Conservation (phyloP, 2,113 vertebrate genomes). For the Rhabdomys dilectus region DNA sequence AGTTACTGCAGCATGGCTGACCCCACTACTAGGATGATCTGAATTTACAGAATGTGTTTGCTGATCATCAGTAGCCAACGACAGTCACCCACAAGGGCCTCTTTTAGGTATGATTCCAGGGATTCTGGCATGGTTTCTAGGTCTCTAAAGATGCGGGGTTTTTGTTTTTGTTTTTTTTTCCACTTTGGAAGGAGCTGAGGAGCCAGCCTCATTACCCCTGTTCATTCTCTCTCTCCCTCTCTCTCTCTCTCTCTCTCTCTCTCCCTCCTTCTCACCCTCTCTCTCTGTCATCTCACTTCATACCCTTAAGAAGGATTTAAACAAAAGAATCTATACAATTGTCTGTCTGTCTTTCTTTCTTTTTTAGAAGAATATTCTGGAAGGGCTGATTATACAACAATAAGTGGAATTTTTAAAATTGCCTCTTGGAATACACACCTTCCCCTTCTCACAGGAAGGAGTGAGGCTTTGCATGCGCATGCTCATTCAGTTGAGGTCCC, state of each 20-base stretch:
- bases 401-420: slow-evolving; percentile 35
- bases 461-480: background rate
- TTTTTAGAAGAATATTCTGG: background rate
- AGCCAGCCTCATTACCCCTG: slow-evolving; percentile 61
- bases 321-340: background rate
- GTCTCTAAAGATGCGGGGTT: background rate
- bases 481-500: background rate
- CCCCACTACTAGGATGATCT: slow-evolving; percentile 14
- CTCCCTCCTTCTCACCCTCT: background rate
- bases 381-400: slow-evolving; percentile 42
- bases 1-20: background rate
- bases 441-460: background rate
- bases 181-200: slow-evolving; percentile 36
- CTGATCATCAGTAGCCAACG: slow-evolving; percentile 50
- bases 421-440: background rate
- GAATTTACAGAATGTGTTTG: slow-evolving; percentile 33
- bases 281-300: background rate
- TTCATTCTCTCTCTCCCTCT: background rate
- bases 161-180: background rate
- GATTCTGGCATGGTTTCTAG: background rate
- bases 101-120: background rate
- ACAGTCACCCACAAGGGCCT: background rate
- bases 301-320: background rate
- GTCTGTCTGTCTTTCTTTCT: background rate
- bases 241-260: background rate